Evolutionary conservation across 2,113 vertebrate species (phyloP), one percentile per base, ranked within the genome.

Genomic region (Etheostoma cragini): DNA sequence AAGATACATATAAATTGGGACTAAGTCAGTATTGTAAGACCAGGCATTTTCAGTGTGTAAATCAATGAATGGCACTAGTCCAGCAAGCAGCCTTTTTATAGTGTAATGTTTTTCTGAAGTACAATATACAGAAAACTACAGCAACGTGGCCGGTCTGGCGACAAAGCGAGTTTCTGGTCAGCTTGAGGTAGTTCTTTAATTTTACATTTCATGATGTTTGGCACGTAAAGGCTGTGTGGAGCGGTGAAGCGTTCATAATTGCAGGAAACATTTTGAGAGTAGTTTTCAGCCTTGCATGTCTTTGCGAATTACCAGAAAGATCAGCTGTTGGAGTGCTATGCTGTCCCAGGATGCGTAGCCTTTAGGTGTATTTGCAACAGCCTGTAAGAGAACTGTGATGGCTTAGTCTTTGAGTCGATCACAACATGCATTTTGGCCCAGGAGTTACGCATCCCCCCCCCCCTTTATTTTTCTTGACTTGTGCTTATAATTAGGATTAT

Each of bases 401-500:
- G 61, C 80, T 83, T 86, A 69, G 79, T 62, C 72, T 87, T 83
- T 69, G 22, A 90, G 80, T 86, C 85, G 84, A 86, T 89, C 77
- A 86, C 83, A 81, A 80, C 33, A 71, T 70, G 64, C 77, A 76
- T 85, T 92, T 88, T 82, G 83, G 82, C 87, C 89, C 74, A 87
- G 81, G 92, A 87, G 69, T 91, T 80, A 73, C 26, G 5, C 69
- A 52, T 64, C 68, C 62, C 46, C 72, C 56, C 56, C 26, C 26
- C 78, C 54, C 63, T 85, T 84, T 87, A 69, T 82, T 81, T 86
- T 76, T 66, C 79, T 89, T 78, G 68, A 84, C 84, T 86, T 87
- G 87, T 93, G 89, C 93, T 89, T 92, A 91, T 83, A 84, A 84
- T 84, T 89, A 89, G 93, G 86, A 92, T 95, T 96, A 95, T 95